A percentile compares a stretch with the other conserved stretches of the same genome.
Evolutionary conservation across 2,888 invertebrate species (phyloP).

Genomic region (Polyommatus icarus): DNA sequence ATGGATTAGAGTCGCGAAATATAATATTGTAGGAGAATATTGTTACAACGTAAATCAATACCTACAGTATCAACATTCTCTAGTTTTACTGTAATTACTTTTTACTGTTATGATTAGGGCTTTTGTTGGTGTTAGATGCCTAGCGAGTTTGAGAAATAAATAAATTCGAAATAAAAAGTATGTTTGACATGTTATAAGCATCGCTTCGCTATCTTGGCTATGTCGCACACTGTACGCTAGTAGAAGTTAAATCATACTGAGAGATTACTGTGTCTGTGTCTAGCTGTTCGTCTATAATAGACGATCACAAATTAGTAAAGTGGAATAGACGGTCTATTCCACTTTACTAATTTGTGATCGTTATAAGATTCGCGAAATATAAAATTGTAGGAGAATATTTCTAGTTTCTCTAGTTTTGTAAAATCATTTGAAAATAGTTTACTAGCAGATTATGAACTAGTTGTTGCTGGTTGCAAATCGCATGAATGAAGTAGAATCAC

Average conservation of each 20-base stretch:
- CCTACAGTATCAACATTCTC: too few species aligned
- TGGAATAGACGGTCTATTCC: too few species aligned
- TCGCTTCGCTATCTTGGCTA: too few species aligned
- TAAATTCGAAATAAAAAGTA: not conserved
- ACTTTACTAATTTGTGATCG: too few species aligned
- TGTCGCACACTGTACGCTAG: too few species aligned
- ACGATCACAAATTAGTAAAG: too few species aligned
- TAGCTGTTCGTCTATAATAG: too few species aligned
- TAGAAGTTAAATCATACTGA: too few species aligned
- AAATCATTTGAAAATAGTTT: not conserved
- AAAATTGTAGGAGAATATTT: not conserved
- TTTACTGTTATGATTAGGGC: slow-evolving; percentile 36
- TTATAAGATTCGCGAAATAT: not conserved
- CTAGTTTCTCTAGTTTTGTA: too few species aligned
- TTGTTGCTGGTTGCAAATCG: not conserved
- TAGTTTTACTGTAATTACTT: slow-evolving; percentile 49
- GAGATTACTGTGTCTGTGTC: too few species aligned
- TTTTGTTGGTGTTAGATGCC: not conserved
- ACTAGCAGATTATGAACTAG: not conserved
- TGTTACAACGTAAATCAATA: not conserved
- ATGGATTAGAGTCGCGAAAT: too few species aligned
- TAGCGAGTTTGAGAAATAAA: not conserved
- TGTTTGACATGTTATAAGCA: too few species aligned
- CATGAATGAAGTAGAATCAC: slow-evolving; percentile 26
- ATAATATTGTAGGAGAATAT: not conserved